Conservation (phyloP, 2,113 vertebrate species). For the Romanogobio albipinnatus region DNA sequence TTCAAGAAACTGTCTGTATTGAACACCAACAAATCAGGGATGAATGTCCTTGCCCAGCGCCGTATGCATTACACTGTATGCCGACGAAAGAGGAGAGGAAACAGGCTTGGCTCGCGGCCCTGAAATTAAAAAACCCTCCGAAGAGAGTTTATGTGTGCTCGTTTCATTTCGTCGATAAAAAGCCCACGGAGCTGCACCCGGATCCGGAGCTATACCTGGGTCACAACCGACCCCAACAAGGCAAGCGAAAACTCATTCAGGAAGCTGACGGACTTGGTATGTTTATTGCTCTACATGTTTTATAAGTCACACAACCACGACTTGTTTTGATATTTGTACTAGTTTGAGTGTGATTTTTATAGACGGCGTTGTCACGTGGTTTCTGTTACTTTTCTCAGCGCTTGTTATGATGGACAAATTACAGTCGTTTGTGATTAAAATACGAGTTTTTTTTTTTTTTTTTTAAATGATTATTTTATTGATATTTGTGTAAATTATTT, state of each 20-base stretch:
- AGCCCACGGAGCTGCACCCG: conserved; percentile 30
- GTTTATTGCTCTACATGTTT: not conserved
- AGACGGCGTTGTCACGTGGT: not conserved
- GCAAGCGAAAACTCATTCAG: conserved; percentile 15
- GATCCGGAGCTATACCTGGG: conserved; percentile 36
- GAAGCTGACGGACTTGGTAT: conserved; percentile 5
- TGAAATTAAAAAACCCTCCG: conserved; percentile 36
- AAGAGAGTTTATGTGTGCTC: conserved; percentile 44
- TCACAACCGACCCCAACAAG: not conserved
- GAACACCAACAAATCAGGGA: not conserved
- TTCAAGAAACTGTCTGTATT: not conserved
- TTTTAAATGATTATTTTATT: not conserved
- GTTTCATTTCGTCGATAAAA: conserved; percentile 30
- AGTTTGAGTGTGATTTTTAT: not conserved
- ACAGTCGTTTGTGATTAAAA: not conserved
- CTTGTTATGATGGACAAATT: not conserved
- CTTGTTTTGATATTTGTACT: not conserved
- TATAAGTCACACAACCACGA: not conserved
- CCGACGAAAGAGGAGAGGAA: conserved; percentile 14
- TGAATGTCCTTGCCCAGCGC: not conserved
- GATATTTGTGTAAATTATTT: not conserved
- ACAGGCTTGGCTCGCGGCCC: conserved; percentile 8
- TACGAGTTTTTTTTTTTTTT: too few species aligned
- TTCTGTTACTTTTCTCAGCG: not conserved
- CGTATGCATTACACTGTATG: conserved; percentile 11